These are phyloP conservation scores for Ormyrus thymus DNA, from an alignment of 2,888 invertebrate species.

Conservation along the genomic window DNA sequence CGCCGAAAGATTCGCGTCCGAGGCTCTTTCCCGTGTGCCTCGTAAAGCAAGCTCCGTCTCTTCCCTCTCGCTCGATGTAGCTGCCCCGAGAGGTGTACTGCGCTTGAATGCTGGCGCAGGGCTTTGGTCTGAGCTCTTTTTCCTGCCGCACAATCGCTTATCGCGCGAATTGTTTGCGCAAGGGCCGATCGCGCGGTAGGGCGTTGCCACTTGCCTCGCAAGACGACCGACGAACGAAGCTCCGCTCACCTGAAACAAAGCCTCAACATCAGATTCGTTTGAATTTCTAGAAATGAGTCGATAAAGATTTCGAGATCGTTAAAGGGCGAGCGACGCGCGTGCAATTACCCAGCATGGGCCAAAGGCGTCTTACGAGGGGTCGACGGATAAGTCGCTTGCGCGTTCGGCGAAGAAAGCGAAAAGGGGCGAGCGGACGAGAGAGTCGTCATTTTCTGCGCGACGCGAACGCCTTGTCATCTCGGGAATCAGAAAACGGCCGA, in stretches of 20 bases:
- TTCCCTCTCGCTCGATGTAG: background rate
- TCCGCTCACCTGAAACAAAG: too few species aligned
- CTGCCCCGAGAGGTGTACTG: too few species aligned
- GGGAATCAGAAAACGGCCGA: constrained; percentile 13
- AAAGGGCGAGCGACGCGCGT: background rate
- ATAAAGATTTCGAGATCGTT: too few species aligned
- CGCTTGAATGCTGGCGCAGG: too few species aligned
- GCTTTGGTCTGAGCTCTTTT: too few species aligned
- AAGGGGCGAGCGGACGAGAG: background rate
- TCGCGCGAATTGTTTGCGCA: too few species aligned
- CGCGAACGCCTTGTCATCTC: constrained; percentile 31
- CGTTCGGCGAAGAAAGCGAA: background rate
- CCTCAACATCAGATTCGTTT: too few species aligned
- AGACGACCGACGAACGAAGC: too few species aligned
- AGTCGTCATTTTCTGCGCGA: constrained; percentile 10
- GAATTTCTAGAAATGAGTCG: too few species aligned
- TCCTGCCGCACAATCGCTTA: too few species aligned
- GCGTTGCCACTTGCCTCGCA: too few species aligned
- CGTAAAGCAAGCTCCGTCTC: constrained; percentile 58
- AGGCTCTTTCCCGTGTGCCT: constrained; percentile 47
- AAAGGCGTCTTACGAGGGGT: background rate
- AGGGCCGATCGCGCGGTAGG: too few species aligned
- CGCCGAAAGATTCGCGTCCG: constrained; percentile 51
- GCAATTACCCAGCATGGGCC: constrained; percentile 17
- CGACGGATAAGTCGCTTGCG: constrained; percentile 37